Conservation (phyloP, 2,888 invertebrate genomes). For the Spisula subtruncata region DNA sequence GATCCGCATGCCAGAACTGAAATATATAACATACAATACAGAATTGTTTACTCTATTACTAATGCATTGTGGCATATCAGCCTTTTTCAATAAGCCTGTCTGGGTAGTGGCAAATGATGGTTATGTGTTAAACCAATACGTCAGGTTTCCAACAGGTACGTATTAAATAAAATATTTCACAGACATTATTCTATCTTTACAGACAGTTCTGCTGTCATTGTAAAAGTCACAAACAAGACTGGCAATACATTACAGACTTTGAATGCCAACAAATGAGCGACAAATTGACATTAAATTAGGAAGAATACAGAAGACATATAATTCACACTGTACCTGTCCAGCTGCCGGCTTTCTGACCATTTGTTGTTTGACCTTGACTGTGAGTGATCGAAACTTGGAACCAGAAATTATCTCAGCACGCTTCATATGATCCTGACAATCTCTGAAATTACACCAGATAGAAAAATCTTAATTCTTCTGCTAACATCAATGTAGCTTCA, state of each 20-base stretch:
- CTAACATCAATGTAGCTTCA: no score
- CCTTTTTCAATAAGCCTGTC: no score
- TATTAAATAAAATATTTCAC: no score
- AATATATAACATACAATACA: background rate
- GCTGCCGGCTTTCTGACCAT: constrained; percentile 82
- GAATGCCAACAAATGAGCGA: no score
- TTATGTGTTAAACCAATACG: no score
- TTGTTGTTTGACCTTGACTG: constrained; percentile 78
- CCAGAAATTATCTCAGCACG: constrained; percentile 80
- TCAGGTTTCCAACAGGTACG: no score
- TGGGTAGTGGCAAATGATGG: no score
- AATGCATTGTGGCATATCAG: no score
- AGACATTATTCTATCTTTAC: background rate
- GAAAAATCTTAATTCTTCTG: no score
- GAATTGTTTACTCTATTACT: no score
- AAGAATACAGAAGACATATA: background rate
- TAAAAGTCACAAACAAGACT: background rate
- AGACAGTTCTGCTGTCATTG: background rate
- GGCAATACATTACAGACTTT: no score
- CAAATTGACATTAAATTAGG: background rate
- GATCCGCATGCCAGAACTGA: constrained; percentile 87
- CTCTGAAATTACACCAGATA: constrained; percentile 67
- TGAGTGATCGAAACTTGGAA: constrained; percentile 78
- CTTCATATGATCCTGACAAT: constrained; percentile 74
- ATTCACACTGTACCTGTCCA: constrained; percentile 79